Conservation (phyloP, 2,888 invertebrate genomes). For the Nyleta sp. region DNA sequence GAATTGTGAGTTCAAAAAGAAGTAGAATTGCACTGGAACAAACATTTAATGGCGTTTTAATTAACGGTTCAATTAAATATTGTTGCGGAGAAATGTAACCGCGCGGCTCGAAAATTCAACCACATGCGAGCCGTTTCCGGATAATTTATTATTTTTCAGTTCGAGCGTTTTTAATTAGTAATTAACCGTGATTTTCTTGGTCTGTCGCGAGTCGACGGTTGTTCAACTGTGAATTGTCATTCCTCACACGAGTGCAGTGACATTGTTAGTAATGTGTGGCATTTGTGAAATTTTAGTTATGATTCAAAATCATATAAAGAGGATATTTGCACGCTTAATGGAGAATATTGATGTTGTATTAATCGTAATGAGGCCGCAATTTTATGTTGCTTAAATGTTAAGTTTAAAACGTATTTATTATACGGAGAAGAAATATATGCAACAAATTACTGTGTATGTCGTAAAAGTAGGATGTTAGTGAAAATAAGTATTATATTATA, state of each 20-base stretch:
- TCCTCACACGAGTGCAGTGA: no score
- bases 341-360: no score
- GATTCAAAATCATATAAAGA: no score
- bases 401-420: no score
- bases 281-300: background rate
- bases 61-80: conserved; percentile 28
- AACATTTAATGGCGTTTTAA: conserved; percentile 36
- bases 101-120: background rate
- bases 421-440: no score
- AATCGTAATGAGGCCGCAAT: no score
- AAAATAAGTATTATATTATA: no score
- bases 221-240: conserved; percentile 3
- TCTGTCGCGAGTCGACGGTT: background rate
- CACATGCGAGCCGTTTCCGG: background rate
- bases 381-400: no score
- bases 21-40: background rate
- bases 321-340: no score
- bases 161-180: conserved; percentile 13
- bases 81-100: no score
- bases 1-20: conserved; percentile 24
- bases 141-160: conserved; percentile 13
- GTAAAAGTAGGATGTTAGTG: no score
- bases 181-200: conserved; percentile 5
- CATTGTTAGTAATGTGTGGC: background rate
- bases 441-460: no score